Base-by-base conservation (phyloP, 2,113 vertebrate species). In the Syngnathus typhle region DNA sequence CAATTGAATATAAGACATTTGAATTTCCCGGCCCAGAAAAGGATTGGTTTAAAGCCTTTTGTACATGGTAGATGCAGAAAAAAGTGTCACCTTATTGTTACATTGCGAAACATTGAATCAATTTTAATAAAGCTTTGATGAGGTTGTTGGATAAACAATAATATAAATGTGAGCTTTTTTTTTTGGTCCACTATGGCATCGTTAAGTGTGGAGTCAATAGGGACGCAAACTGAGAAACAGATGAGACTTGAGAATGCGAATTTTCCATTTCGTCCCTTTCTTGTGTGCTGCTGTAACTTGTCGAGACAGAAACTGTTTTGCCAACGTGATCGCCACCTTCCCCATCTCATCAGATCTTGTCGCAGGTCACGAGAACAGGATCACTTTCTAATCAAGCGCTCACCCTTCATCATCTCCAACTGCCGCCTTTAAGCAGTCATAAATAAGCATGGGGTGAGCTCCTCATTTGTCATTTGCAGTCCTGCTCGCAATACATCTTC, bases 341-440 rank as follows among this genome's bases (percentile, higher is more conserved):
- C 65, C 52, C 62, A 43, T 32, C 76, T 86, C 79, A 73, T 83
- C 73, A 76, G 79, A 76, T 85, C 64, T 68, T 75, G 69, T 81
- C 67, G 16, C 23, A 19, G 75, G 77, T 86, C 80, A 77, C 64
- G 58, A 51, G 64, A 62, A 82, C 68, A 60, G 60, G 59, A 77
- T 70, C 82, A 83, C 76, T 81, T 86, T 85, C 84, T 86, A 87
- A 89, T 89, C 88, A 89, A 85, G 82, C 67, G 59, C 78, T 85
- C 83, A 85, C 83, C 76, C 79, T 87, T 82, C 71, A 83, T 89
- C 88, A 87, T 88, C 77, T 80, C 51, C 69, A 69, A 68, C 74
- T 77, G 88, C 80, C 84, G 73, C 73, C 80, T 87, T 87, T 84
- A 88, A 88, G 85, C 85, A 85, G 77, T 80, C 81, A 85, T 89